Base-by-base conservation (phyloP, 2,888 invertebrate species). In the Tachina fera region DNA sequence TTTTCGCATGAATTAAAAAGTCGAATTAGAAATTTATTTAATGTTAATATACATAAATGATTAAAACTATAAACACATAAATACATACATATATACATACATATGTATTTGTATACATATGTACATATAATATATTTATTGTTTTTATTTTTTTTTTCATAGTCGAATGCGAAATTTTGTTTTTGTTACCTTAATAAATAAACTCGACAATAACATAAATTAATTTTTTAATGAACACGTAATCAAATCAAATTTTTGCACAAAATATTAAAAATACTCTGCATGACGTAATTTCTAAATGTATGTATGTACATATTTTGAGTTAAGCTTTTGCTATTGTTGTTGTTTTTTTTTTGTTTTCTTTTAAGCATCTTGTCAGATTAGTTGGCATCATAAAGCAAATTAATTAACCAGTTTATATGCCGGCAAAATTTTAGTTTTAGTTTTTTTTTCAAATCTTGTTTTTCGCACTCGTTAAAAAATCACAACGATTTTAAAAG, bases 201-300 rank as follows among this genome's bases (percentile, higher is more conserved):
- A 63, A 49, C 45, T 65, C 53, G 8, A 58, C 43, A 41, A 43
- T n/a, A 58, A 68, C 41, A 60, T 43, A 22, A 60, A 51, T 61
- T 70, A 14, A 65, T 63, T 14, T 22, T 31, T 16, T 19, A 51
- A 60, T 68, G 13, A 53, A 79, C 72, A 58, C 56, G 72, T 67
- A 58, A 41, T 58, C n/a, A n/a, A n/a, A 41, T 11, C 11, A 43
- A 80, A 31, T 43, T 75, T 83, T 83, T 83, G 83, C 71, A 77
- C 51, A 70, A 68, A 31, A 51, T n/a, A 47, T 47, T n/a, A 61
- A 49, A 56, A 78, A 60, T 39, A 63, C 31, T 56, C 31, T 11
- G 70, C 65, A 86, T 86, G 86, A 86, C 86, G 86, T 76, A 86
- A 86, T 83, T 71, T 79, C 79, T 86, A 72, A 76, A 79, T 51